Conservation (phyloP, 2,888 invertebrate species). For the Volucella zonaria region DNA sequence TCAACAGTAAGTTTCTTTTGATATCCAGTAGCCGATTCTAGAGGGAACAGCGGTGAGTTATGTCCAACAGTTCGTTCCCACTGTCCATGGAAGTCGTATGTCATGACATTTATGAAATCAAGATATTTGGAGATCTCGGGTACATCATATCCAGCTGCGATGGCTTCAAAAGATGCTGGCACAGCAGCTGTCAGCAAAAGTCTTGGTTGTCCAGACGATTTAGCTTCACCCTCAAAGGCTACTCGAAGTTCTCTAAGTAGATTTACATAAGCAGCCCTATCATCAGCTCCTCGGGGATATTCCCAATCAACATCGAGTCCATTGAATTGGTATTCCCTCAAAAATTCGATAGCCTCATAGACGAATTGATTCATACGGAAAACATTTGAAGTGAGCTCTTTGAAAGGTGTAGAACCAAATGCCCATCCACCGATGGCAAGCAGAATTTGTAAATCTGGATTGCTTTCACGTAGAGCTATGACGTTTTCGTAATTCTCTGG, state of each 20-base stretch:
- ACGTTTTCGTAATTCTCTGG: conserved; percentile 93
- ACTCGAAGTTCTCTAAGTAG: conserved; percentile 92
- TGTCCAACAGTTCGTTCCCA: conserved; percentile 97
- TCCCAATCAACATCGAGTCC: conserved; percentile 97
- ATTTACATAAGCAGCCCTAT: conserved; percentile 92
- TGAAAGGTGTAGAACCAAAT: conserved; percentile 96
- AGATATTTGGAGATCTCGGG: conserved; percentile 96
- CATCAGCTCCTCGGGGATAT: conserved; percentile 94
- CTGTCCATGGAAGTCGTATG: conserved; percentile 97
- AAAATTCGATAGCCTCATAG: conserved; percentile 96
- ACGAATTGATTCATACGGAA: conserved; percentile 98
- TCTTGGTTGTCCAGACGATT: conserved; percentile 91
- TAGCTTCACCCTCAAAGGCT: conserved; percentile 96
- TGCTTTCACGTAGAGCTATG: conserved; percentile 92
- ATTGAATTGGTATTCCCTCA: conserved; percentile 95
- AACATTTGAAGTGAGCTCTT: conserved; percentile 94
- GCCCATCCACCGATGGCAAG: conserved; percentile 98
- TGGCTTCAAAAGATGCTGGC: conserved; percentile 96
- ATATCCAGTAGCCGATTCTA: conserved; percentile 94
- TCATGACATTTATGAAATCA: conserved; percentile 97
- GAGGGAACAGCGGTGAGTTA: conserved; percentile 94
- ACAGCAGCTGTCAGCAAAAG: conserved; percentile 93
- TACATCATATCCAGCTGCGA: conserved; percentile 96
- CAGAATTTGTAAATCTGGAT: conserved; percentile 93
- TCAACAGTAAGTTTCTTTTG: conserved; percentile 97